Evolutionary conservation across 2,888 invertebrate species (phyloP), one percentile per base, ranked within the genome.

Genomic region (Cryptus armator): DNA sequence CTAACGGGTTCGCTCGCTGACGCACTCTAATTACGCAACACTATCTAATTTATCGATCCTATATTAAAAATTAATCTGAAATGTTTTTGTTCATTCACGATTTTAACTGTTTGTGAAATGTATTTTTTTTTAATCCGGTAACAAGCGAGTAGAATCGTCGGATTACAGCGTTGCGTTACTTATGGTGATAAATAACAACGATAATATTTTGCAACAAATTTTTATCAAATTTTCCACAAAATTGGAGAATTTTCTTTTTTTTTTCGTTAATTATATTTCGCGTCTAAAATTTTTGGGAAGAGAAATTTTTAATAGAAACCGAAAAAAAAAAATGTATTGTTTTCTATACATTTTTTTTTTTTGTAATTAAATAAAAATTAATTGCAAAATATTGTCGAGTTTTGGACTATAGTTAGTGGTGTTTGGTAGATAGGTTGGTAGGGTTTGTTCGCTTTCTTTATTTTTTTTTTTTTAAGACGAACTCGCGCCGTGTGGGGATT

Each of bases 1-100:
- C 24, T 62, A 62, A 64, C 24, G 46, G 46, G 16, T 66, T 72
- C 72, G 67, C 59, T 48, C 74, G 67, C 74, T 14, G 56, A 71
- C 68, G 67, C 78, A 46, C 56, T 64, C 29, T 70, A 71, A 56
- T 59, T 80, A 37, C 37, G 79, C 75, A 68, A 83, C 75, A 62
- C 74, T 75, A 71, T 75, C 72, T 75, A 75, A 79, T 64, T 70
- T 70, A 48, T 79, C 32, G 12, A 80, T 66, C 56, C 70, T 71
- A 32, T 32, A 62, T 62, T 46, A 14, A 79, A 16, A 75, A 81
- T 71, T 67, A 32, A 76, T 59, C n/a, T 6, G 9, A 71, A 44
- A 16, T 16, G 56, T 59, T 46, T 66, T 48, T 68, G 44, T 51
- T 62, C n/a, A 10, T 62, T 51, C n/a, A 64, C 48, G 19, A 7